Base-by-base conservation (phyloP, 2,888 invertebrate species). In the Pollenia amentaria region DNA sequence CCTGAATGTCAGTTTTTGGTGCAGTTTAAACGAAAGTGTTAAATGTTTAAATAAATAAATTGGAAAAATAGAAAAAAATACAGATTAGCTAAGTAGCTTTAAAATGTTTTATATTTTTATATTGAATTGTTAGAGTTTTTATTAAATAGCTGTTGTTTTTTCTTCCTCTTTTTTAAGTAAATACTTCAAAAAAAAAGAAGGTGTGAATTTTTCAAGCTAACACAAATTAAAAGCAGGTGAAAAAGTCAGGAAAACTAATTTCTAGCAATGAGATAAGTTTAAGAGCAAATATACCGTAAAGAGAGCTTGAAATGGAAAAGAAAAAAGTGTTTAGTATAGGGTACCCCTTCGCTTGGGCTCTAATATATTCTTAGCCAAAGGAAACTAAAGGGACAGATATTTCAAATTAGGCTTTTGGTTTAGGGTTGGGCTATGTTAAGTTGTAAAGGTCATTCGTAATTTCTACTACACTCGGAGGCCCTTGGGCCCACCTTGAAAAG, bases 61-160 rank as follows among this genome's bases (percentile, higher is more conserved):
- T 60, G 6, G 42, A 48, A 12, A 38, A 21, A 51, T 40, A 51
- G 29, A 12, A 53, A 40, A 18, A 53, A 70, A 21, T 14, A 48
- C 29, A 60, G 18, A 67, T 53, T 60, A 60, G 57, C 78, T 82
- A 83, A 75, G 67, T 79, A 84, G 73, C 73, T 21, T 79, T 40
- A 57, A 77, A 77, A 57, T 16, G 44, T 79, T 84, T 79, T 57
- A 40, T 29, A 38, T 57, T 67, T 80, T 80, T 69, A 53, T 87
- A 86, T 86, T 86, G 78, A 83, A 76, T 83, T 83, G 83, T 83
- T 83, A 77, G 67, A 82, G 60, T 73, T 53, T 62, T 72, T 82
- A 78, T 51, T 64, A 67, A 46, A 77, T 40, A 40, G 69, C 16
- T 29, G 29, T 29, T 29, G 4, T 38, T 60, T 60, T 21, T 60